These are phyloP conservation scores for Leucophenga maculata DNA, from an alignment of 2,888 invertebrate genomes.

Conservation along the genomic window DNA sequence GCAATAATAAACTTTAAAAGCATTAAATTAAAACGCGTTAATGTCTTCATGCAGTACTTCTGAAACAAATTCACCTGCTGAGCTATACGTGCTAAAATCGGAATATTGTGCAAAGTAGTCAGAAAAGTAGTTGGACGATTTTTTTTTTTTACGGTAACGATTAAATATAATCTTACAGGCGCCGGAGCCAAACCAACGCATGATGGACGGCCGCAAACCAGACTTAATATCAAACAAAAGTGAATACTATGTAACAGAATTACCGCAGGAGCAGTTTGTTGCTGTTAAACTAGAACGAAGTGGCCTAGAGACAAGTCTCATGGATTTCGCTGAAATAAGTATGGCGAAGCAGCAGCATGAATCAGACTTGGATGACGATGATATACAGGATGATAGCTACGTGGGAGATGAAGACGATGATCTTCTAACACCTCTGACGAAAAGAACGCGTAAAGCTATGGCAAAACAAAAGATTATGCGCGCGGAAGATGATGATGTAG, in stretches of 20 bases:
- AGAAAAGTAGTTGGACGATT: no score
- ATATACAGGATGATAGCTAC: neutral
- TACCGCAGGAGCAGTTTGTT: neutral
- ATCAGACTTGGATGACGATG: neutral
- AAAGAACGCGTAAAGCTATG: neutral
- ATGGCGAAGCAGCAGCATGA: neutral
- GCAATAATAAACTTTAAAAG: no score
- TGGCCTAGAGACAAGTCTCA: neutral
- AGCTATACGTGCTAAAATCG: neutral
- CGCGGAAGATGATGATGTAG: neutral
- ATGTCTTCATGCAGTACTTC: neutral
- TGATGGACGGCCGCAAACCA: slow-evolving; percentile 39
- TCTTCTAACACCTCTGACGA: neutral
- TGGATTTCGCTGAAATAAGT: neutral
- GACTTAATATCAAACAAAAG: slow-evolving; percentile 6
- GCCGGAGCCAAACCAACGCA: slow-evolving; percentile 49
- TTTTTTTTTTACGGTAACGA: no score
- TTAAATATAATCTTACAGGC: slow-evolving; percentile 53
- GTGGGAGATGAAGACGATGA: neutral
- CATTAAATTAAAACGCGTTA: no score
- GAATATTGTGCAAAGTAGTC: slow-evolving; percentile 33
- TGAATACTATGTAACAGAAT: neutral
- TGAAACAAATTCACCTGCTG: slow-evolving; percentile 26
- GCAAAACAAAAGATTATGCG: no score
- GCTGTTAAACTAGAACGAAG: neutral